Percentiles rank a stretch among this genome's conserved stretches.
Evolutionary conservation across 1,140 invertebrate genomes (phyloP).

Genomic region (Meloidogyne hapla): DNA sequence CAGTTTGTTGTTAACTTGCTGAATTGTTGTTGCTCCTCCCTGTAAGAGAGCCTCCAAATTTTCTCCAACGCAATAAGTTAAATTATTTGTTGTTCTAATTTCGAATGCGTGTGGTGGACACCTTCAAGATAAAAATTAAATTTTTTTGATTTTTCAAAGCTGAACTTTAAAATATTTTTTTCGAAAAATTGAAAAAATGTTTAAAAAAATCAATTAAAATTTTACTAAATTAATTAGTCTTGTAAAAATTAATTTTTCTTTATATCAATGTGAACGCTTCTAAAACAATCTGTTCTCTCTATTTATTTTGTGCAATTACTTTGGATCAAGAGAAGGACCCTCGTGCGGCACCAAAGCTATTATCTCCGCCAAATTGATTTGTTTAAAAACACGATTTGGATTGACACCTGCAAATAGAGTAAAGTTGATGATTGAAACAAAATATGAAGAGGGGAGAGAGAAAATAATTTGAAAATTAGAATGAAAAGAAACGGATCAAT

Average conservation of each 20-base stretch:
- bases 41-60: slow-evolving; percentile 51
- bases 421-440: slow-evolving; percentile 1
- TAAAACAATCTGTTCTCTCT: background rate
- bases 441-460: background rate
- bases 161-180: background rate
- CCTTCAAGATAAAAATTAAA: slow-evolving; percentile 43
- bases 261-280: background rate
- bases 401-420: slow-evolving; percentile 50
- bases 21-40: slow-evolving; percentile 37
- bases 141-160: background rate
- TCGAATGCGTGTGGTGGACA: slow-evolving; percentile 62
- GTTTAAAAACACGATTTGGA: slow-evolving; percentile 56
- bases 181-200: slow-evolving; percentile 9
- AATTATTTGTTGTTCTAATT: slow-evolving; percentile 47
- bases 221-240: background rate
- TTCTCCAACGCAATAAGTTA: slow-evolving; percentile 62
- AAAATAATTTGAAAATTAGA: background rate
- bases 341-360: slow-evolving; percentile 56
- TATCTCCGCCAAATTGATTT: slow-evolving; percentile 57
- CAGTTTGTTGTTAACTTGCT: slow-evolving; percentile 13
- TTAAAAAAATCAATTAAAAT: background rate
- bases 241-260: background rate
- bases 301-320: slow-evolving; percentile 22
- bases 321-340: slow-evolving; percentile 51
- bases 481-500: background rate